Base-by-base conservation (phyloP, 2,113 vertebrate genomes). In the Alectura lathami region DNA sequence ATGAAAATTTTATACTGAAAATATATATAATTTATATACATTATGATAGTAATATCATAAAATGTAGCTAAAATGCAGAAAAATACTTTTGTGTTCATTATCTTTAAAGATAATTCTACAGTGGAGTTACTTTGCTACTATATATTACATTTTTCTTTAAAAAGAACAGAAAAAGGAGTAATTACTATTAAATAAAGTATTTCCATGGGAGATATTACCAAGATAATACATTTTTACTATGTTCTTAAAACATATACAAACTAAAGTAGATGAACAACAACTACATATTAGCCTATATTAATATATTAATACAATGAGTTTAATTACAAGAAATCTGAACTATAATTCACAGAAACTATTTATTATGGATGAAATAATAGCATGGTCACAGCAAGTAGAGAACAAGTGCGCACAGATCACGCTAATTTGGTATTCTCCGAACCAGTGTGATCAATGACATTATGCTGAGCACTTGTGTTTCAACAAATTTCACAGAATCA, bases 1-100 rank as follows among this genome's bases (percentile, higher is more conserved):
- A 89, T 94, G 86, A 95, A 82, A 14, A 59, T 75, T 92, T 88
- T 69, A 87, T 80, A 74, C 92, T 60, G 22, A 82, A 94, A 95
- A 76, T 67, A 47, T 56, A 40, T 78, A n/a, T n/a, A n/a, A n/a
- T n/a, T n/a, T n/a, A n/a, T n/a, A n/a, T n/a, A n/a, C n/a, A n/a
- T n/a, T n/a, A n/a, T 22, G 56, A 67, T 36, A 89, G 16, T 87
- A 18, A 70, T 12, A 56, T 34, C 47, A 22, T 13, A 83, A 74
- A 60, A 68, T 78, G 15, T 26, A 75, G 34, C 73, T 89, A 77
- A 93, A 95, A 93, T 53, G 27, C 36, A 91, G n/a, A 68, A 56
- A 90, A 82, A 57, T 24, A 38, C 10, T 45, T 80, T 60, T 85
- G 2, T 63, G 26, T 76, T 91, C 32, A 72, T 86, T 91, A 64